Evolutionary conservation across 2,797 vertebrate species (phyloP).

Genomic region (Sebastes vulpes): DNA sequence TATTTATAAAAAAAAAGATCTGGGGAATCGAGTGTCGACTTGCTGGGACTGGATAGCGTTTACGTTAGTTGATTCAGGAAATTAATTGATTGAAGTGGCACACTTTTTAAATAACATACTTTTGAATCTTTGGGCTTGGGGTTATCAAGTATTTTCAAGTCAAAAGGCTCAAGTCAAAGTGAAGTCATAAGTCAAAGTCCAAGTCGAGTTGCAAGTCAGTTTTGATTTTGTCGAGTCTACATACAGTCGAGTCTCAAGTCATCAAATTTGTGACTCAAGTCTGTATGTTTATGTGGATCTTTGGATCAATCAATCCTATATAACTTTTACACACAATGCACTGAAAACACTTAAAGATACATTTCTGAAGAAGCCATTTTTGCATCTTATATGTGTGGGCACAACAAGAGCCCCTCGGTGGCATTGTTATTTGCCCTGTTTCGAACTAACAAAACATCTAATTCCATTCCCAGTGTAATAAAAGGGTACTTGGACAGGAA

Average conservation of each 20-base stretch:
- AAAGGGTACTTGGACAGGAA: slow-evolving; percentile 84
- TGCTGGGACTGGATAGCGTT: background rate
- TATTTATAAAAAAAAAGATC: background rate
- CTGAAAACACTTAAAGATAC: background rate
- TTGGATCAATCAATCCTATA: background rate
- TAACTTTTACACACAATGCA: background rate
- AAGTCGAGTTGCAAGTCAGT: background rate
- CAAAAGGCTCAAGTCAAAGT: background rate
- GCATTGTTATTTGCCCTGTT: slow-evolving; percentile 77
- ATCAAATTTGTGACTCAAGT: background rate
- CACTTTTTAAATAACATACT: too few species aligned
- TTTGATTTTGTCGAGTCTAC: background rate
- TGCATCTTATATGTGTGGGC: slow-evolving; percentile 34
- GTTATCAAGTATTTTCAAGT: background rate
- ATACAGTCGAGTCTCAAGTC: background rate
- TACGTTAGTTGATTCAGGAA: background rate
- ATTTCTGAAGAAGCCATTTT: background rate
- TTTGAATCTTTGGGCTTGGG: too few species aligned
- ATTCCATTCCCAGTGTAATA: slow-evolving; percentile 86
- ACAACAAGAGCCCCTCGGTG: slow-evolving; percentile 54
- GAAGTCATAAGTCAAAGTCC: background rate
- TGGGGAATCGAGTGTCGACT: background rate
- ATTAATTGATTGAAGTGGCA: too few species aligned
- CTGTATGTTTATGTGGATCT: background rate
- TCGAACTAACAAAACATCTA: slow-evolving; percentile 86